Evolutionary conservation across 2,888 invertebrate genomes (phyloP), one percentile per base, ranked within the genome.

Genomic region (Minunthozetes semirufus): DNA sequence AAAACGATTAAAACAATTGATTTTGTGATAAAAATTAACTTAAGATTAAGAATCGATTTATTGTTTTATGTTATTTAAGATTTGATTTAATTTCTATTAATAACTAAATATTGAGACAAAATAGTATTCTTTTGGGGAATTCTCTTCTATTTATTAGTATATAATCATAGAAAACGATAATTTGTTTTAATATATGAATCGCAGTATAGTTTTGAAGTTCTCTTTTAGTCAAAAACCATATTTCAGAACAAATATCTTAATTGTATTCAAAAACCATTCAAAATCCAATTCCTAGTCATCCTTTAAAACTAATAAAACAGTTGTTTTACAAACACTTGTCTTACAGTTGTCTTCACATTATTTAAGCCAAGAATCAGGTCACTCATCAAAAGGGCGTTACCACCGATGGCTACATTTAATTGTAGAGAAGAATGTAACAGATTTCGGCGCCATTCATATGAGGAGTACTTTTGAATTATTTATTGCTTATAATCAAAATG

Each of bases 151-250:
- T 29, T 61, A 61, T 19, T 25, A 17, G 5, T 25, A 61, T 19
- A 61, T 61, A 61, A 27, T 25, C 29, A 61, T 61, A 27, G 17
- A 29, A 27, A 61, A 27, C 17, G 15, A 25, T 4, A 61, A 27
- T 61, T 19, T 61, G 27, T 27, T 27, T 61, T 25, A 27, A 29
- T 61, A 61, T 61, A 19, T 27, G 19, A 61, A 61, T 61, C 61
- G 15, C 61, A 61, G 9, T 27, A 61, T 61, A 61, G 61, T 61
- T 61, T 61, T 61, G 61, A 61, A 61, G 61, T 61, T 61, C 61
- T 61, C 61, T 63, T 27, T 15, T 63, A 63, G 63, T 63, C 63
- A 63, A 63, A 27, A n/a, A n/a, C n/a, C n/a, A 29, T 63, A 27
- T 38, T 63, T 63, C 19, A 33, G n/a, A 63, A 63, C 13, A 27